phyloP scores from a whole-genome alignment of 2,113 vertebrate species.

The Parus major region DNA sequence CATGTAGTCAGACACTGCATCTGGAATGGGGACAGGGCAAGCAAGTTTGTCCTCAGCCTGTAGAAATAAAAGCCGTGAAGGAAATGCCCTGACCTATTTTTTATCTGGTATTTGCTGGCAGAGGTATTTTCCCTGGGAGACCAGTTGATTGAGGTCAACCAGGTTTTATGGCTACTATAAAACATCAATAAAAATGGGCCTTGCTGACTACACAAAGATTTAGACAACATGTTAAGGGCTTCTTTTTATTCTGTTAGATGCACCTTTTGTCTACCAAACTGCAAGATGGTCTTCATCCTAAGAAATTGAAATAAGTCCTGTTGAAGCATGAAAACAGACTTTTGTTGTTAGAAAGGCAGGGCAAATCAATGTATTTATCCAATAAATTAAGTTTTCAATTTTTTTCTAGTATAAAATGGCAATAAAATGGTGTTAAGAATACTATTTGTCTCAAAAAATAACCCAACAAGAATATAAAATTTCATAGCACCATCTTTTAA shows the following conservation, averaged over 20 bases:
- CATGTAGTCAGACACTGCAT: background rate
- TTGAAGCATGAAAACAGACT: background rate
- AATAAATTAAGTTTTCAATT: background rate
- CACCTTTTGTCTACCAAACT: background rate
- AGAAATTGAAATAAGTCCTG: background rate
- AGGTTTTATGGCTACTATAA: background rate
- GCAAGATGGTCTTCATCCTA: background rate
- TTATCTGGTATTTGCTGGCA: background rate
- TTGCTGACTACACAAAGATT: background rate
- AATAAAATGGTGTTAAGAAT: background rate
- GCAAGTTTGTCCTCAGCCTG: background rate
- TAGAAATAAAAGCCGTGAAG: background rate
- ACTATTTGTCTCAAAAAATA: background rate
- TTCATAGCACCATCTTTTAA: background rate
- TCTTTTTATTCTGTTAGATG: background rate
- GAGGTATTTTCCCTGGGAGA: background rate
- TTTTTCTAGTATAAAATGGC: background rate
- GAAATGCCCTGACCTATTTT: background rate
- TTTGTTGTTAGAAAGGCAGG: background rate
- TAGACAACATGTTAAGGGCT: background rate
- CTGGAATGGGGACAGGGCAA: background rate
- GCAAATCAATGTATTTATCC: background rate
- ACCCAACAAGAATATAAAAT: background rate
- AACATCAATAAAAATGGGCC: background rate
- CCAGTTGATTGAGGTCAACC: background rate